Conservation (phyloP, 2,888 invertebrate species). For the Clusia tigrina region DNA sequence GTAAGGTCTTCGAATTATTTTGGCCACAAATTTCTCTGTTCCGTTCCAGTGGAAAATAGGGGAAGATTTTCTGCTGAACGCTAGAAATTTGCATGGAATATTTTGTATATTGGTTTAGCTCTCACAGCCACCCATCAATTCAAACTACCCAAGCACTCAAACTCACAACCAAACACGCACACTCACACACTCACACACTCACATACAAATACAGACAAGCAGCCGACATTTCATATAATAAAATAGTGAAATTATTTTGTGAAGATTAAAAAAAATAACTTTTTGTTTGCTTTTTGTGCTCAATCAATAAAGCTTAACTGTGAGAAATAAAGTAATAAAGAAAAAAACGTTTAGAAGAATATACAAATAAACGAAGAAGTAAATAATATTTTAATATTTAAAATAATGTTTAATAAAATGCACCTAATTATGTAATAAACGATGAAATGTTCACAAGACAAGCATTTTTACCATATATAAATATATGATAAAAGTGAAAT, state of each 20-base stretch:
- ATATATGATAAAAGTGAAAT: background rate
- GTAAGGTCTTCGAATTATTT: no score
- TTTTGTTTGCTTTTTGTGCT: constrained; percentile 50
- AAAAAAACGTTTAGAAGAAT: constrained; percentile 27
- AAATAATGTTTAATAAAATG: constrained; percentile 40
- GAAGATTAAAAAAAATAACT: constrained; percentile 27
- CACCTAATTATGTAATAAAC: no score
- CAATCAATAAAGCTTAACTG: constrained; percentile 65
- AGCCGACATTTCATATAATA: no score
- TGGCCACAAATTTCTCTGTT: constrained; percentile 39
- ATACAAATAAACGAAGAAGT: constrained; percentile 33
- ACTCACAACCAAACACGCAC: constrained; percentile 16
- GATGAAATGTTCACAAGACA: background rate
- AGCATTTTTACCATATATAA: no score
- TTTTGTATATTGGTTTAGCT: constrained; percentile 37
- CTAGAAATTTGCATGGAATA: constrained; percentile 29
- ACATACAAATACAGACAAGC: constrained; percentile 1
- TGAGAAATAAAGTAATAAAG: constrained; percentile 51
- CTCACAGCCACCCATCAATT: background rate
- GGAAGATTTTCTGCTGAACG: constrained; percentile 56
- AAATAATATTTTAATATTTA: constrained; percentile 24
- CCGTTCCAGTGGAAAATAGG: constrained; percentile 51
- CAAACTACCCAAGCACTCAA: constrained; percentile 19
- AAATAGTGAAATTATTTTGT: no score
- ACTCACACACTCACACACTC: constrained; percentile 9